Evolutionary conservation across 2,113 vertebrate genomes (phyloP).

Genomic region (Condylura cristata): DNA sequence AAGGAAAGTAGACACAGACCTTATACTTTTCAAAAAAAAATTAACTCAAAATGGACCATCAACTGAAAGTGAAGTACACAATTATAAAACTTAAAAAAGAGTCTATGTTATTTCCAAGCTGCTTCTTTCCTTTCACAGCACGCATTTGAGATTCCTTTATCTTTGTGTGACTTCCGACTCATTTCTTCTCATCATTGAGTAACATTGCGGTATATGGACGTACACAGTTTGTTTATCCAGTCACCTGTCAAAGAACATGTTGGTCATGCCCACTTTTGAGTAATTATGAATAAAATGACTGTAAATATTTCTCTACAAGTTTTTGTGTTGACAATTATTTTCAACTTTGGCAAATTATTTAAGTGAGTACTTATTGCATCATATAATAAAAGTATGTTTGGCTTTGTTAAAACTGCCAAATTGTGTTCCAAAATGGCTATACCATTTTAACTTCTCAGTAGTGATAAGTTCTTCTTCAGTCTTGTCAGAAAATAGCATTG

Average conservation of each 20-base stretch:
- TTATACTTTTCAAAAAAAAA: background rate
- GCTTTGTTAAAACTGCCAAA: background rate
- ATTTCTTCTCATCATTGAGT: background rate
- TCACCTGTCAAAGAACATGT: background rate
- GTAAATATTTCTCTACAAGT: background rate
- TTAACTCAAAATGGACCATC: background rate
- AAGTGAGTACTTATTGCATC: background rate
- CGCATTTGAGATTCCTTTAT: background rate
- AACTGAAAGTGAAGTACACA: no score
- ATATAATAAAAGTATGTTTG: background rate
- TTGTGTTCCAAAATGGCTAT: background rate
- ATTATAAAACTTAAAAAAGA: background rate
- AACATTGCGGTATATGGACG: background rate
- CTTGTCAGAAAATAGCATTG: background rate
- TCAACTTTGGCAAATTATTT: background rate
- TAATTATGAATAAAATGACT: conserved; percentile 15
- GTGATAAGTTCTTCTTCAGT: background rate
- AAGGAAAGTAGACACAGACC: background rate
- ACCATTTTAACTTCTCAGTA: background rate
- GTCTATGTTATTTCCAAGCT: background rate
- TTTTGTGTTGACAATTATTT: background rate
- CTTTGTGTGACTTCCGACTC: background rate
- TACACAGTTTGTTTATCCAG: background rate
- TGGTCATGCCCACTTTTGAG: background rate
- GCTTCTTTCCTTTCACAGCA: background rate